Percentiles rank a stretch among this genome's conserved stretches.
phyloP scores from a whole-genome alignment of 2,888 invertebrate species.

The Luffia ferchaultella region DNA sequence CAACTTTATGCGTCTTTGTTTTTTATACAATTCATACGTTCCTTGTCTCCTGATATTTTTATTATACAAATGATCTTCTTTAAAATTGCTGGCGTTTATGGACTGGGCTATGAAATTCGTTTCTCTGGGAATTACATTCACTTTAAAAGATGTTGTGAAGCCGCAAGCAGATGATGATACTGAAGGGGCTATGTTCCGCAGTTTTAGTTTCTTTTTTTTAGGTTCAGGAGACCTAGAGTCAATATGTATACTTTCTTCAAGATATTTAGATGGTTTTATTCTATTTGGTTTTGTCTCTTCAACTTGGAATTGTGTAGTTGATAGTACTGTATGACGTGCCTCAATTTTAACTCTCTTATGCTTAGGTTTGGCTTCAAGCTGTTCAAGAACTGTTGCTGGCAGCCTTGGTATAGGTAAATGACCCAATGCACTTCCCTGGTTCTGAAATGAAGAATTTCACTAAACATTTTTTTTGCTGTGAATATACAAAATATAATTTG shows the following conservation, averaged over 20 bases:
- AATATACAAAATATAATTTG: too few relatives aligned
- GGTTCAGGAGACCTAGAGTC: conserved; percentile 20
- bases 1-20: conserved; percentile 36
- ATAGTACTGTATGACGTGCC: conserved; percentile 26
- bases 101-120: conserved; percentile 40
- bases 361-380: conserved; percentile 34
- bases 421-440: conserved; percentile 28
- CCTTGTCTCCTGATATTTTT: conserved; percentile 39
- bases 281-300: conserved; percentile 31
- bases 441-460: background rate
- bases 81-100: conserved; percentile 32
- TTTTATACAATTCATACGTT: conserved; percentile 41
- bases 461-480: too few relatives aligned
- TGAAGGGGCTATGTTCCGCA: conserved; percentile 45
- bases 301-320: conserved; percentile 43
- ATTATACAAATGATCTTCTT: conserved; percentile 32
- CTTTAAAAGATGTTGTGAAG: conserved; percentile 48
- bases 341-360: conserved; percentile 15
- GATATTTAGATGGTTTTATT: conserved; percentile 46
- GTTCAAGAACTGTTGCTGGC: conserved; percentile 32
- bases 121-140: conserved; percentile 37
- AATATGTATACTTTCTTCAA: conserved; percentile 51
- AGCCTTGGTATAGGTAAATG: conserved; percentile 37
- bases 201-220: conserved; percentile 34
- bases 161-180: conserved; percentile 41